Base-by-base conservation (phyloP, 2,113 vertebrate genomes). In the Clarias magur region DNA sequence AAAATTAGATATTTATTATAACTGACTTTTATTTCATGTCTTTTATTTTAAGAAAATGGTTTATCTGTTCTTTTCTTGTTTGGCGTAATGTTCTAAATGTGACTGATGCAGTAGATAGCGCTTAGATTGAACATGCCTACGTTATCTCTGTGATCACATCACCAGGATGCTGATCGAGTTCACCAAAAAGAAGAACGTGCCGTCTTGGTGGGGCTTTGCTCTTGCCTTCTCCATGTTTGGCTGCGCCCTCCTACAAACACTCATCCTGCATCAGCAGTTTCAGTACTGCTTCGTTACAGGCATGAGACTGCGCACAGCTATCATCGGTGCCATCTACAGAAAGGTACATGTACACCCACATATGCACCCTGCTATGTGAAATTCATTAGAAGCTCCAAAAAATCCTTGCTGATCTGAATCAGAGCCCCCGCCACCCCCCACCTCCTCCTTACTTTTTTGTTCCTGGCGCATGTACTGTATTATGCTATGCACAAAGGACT, bases 201-300 rank as follows among this genome's bases (percentile, higher is more conserved):
- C 97, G 3, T 53, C 91, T 68, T 99, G 98, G 98, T 98, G 97
- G 98, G 98, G 98, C 10, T 99, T 96, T 91, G 27, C 96, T 8
- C 93, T 99, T 90, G 97, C 98, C 0, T 95, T 94, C 87, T 93
- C 97, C 94, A 99, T 99, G 98, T 99, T 99, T 88, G 54, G 93
- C 88, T 96, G 94, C 8, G 95, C 97, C 27, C 34, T 97, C 82
- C 86, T 96, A 79, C 98, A 99, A 93, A 98, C 97, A 0, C 92
- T 99, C 85, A 89, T 98, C 84, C 93, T 97, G 67, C 97, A 99
- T 87, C 97, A 97, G 85, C 96, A 97, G 90, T 97, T 95, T 92
- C 96, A 98, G 70, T 96, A 96, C 91, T 95, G 96, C 88, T 96
- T 98, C 70, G 94, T 97, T 88, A 96, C 94, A 0, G 98, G 96